Evolutionary conservation across 2,888 invertebrate species (phyloP), one percentile per base, ranked within the genome.

Genomic region (Bombyx huttoni): DNA sequence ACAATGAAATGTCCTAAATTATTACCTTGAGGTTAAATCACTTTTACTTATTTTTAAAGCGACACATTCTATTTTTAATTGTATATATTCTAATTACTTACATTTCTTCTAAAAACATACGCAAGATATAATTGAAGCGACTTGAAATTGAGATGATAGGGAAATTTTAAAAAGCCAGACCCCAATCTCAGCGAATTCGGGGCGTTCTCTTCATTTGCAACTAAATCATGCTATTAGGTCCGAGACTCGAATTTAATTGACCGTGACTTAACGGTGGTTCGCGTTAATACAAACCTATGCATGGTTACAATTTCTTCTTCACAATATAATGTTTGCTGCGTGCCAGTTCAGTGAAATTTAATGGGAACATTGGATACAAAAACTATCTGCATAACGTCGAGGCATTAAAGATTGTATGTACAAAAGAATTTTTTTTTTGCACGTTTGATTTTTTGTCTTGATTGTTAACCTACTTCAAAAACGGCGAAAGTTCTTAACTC

Each of bases 211-310:
- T 58, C 54, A 56, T 52, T 58, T 51, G 53, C 56, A 55, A 58
- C 49, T 55, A 56, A 58, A 55, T 51, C 47, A 52, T 56, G 53
- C 56, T 53, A 57, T 63, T 56, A 57, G 51, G 14, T 40, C 13
- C 48, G 48, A 58, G 54, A 55, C 47, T 33, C 51, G 49, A n/a
- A 54, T 57, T 52, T 58, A 56, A 64, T 57, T 59, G 57, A 55
- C 49, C 56, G 60, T 54, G 49, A 57, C 53, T 55, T 60, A 64
- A 64, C 65, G 57, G 61, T 56, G 50, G 33, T 34, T 34, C 48
- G 24, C 24, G 34, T 33, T 13, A 48, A n/a, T 40, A 40, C 40
- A 40, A 40, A 10, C 9, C 40, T 40, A 12, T 40, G 40, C 40
- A 40, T 40, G 40, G 40, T 40, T 3, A 40, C 40, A 40, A 40